Evolutionary conservation across 2,797 vertebrate genomes (phyloP).

Genomic region (Mormyrops boulengeri): DNA sequence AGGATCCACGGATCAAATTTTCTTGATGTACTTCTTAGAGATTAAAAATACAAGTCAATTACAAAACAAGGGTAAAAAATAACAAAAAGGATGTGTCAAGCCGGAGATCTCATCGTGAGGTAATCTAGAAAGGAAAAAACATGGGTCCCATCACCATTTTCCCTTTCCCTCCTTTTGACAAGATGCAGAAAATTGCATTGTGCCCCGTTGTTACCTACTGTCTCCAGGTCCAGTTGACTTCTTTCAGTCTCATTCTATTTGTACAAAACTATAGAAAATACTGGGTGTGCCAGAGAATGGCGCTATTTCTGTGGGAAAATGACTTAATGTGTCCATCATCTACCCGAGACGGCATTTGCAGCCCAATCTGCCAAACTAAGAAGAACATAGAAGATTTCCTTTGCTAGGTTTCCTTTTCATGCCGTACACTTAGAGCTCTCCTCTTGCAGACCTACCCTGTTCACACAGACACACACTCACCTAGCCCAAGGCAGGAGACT

Average conservation of each 20-base stretch:
- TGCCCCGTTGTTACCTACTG: not conserved
- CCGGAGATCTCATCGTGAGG: not conserved
- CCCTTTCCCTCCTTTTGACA: not conserved
- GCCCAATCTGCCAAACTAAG: not conserved
- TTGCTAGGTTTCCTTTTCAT: not conserved
- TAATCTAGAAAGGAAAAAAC: not conserved
- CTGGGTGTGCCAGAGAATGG: not conserved
- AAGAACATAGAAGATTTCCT: not conserved
- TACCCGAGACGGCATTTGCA: not conserved
- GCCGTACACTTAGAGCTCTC: not conserved
- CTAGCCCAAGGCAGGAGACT: conserved; percentile 87
- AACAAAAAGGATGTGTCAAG: not conserved
- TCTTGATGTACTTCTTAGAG: not conserved
- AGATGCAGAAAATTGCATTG: not conserved
- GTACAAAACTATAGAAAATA: not conserved
- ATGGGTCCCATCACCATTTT: not conserved
- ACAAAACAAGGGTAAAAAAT: not conserved
- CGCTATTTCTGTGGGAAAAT: not conserved
- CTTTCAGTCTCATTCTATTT: not conserved
- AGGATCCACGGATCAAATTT: not conserved
- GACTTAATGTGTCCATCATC: not conserved
- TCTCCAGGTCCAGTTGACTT: not conserved
- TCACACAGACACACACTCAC: conserved; percentile 56
- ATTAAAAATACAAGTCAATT: not conserved
- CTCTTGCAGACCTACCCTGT: not conserved